Percentiles rank a stretch among this genome's conserved stretches.
Conservation (phyloP, 2,888 invertebrate species). For the Omphaloscelis lunosa region DNA sequence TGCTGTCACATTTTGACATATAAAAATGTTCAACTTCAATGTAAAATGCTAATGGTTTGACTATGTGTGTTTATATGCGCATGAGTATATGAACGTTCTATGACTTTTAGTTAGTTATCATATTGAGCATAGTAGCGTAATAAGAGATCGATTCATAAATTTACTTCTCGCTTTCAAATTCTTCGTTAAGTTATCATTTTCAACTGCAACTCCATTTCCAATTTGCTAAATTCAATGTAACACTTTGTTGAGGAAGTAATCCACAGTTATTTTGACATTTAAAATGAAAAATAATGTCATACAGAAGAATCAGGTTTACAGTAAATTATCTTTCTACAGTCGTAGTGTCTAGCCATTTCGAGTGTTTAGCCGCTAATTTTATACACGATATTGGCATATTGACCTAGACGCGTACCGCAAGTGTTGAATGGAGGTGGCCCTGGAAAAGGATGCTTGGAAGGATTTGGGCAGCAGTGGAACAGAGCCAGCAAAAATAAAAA, state of each 20-base stretch:
- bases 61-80: slow-evolving; percentile 5
- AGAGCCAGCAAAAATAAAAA: no score
- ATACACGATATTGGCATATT: no score
- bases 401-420: no score
- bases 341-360: neutral
- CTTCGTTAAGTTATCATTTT: neutral
- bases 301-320: neutral
- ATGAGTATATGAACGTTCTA: neutral
- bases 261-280: no score
- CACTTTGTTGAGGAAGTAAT: neutral
- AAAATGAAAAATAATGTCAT: neutral
- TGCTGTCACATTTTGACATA: neutral
- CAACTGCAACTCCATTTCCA: neutral
- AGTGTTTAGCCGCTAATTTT: neutral
- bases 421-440: no score
- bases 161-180: neutral
- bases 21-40: neutral
- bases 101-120: neutral
- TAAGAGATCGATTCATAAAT: neutral
- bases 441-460: no score
- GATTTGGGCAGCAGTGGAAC: no score
- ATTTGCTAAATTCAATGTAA: neutral
- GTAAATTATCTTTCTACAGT: neutral
- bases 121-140: neutral
- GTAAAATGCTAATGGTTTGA: neutral